These are phyloP conservation scores for Drosophila infuscata DNA, from an alignment of 2,888 invertebrate species.

Conservation along the genomic window DNA sequence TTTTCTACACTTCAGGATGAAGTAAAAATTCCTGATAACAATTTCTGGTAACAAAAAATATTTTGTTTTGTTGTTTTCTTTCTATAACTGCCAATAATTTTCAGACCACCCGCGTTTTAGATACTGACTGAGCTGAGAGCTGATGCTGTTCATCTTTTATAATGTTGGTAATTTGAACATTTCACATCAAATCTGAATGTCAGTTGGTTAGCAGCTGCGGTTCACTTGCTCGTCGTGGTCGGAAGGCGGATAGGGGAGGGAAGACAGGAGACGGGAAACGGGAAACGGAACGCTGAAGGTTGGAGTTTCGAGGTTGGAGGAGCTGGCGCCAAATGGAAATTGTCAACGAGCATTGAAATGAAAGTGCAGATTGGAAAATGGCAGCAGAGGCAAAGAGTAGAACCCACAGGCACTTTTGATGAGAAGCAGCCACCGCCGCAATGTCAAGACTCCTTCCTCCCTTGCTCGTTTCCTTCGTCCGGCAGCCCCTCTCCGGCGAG, in stretches of 20 bases:
- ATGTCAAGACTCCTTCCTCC: constrained; percentile 32
- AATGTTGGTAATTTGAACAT: constrained; percentile 79
- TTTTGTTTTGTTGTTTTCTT: neutral
- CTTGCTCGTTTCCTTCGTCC: neutral
- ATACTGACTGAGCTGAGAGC: constrained; percentile 29
- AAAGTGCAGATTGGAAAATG: constrained; percentile 77
- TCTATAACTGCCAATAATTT: constrained; percentile 18
- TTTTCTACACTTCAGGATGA: neutral
- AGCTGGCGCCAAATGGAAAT: constrained; percentile 69
- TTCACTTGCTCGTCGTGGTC: constrained; percentile 49
- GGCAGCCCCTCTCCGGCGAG: neutral
- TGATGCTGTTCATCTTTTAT: constrained; percentile 73
- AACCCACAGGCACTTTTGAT: constrained; percentile 69
- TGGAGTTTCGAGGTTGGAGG: neutral
- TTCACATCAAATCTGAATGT: constrained; percentile 79
- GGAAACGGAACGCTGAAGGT: neutral
- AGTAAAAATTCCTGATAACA: neutral
- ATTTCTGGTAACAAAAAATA: neutral
- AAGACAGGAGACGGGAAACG: neutral
- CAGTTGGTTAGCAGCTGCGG: constrained; percentile 77
- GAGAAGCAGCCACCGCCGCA: constrained; percentile 53
- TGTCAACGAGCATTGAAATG: constrained; percentile 77
- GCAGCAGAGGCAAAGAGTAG: constrained; percentile 42
- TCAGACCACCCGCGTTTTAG: constrained; percentile 13
- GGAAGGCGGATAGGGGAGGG: neutral